Base-by-base conservation (phyloP, 2,113 vertebrate species). In the Emydura subglobosa region DNA sequence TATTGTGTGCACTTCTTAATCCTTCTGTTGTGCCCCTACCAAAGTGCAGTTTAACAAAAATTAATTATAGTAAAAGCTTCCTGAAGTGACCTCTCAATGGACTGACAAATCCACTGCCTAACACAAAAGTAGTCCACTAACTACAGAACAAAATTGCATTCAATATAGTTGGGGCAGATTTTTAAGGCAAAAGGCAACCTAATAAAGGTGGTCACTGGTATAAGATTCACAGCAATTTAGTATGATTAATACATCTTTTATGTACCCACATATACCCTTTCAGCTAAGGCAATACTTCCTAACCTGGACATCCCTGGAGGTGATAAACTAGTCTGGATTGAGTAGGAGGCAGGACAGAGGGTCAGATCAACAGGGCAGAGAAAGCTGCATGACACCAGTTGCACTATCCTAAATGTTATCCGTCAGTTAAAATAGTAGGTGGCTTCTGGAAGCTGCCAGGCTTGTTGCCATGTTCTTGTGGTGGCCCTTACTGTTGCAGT, bases 11-110 rank as follows among this genome's bases (percentile, higher is more conserved):
- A n/a, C n/a, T 72, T 68, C 50, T 88, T 51, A 14, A 49, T 57
- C 24, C n/a, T 82, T 78, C 87, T 50, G 4, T n/a, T 3, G 1
- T 0, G 29, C 14, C 89, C 7, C 65, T 50, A 54, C 61, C 39
- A 19, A n/a, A 29, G 39, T 59, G 34, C 44, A 53, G 31, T 1
- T 44, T 7, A 50, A 22, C 49, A 14, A 3, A 47, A 49, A 93
- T 72, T 39, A 72, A 34, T 3, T 51, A 39, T 5, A 3, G 0
- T 3, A 1, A 49, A 34, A 78, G 42, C 25, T 6, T 12, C 47
- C 79, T 5, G 16, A 31, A 3, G 85, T 14, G 31, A 21, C 54
- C 16, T 0, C 82, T 83, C 10, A 1, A 0, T 3, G 49, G 3
- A 2, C 79, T 39, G 19, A 7, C 19, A 17, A 21, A 7, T 25